phyloP scores from a whole-genome alignment of 2,113 vertebrate species.

The Spilogale gracilis region DNA sequence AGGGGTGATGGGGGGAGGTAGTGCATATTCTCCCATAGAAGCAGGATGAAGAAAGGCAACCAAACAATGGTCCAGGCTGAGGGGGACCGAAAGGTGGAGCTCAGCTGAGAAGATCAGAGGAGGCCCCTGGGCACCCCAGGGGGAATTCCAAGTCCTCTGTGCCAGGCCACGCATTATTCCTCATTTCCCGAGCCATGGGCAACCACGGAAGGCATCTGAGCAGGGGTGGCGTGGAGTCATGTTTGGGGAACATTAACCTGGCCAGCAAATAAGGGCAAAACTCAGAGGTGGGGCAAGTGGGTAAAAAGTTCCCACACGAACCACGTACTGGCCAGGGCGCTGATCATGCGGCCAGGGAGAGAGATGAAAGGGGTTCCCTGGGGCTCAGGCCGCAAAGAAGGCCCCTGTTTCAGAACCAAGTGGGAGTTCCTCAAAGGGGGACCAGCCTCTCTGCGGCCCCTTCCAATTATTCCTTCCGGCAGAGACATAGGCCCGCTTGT shows the following conservation, averaged over 20 bases:
- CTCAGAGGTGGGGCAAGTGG: neutral
- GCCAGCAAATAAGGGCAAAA: conserved; percentile 12
- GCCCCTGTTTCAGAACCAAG: conserved; percentile 57
- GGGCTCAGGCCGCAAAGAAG: conserved; percentile 57
- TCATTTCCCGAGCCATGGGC: neutral
- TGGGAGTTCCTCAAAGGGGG: conserved; percentile 65
- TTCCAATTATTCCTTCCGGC: conserved; percentile 75
- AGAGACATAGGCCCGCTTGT: conserved; percentile 73
- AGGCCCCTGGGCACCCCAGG: neutral
- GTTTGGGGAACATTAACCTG: neutral
- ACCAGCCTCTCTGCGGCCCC: conserved; percentile 45
- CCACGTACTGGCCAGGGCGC: neutral
- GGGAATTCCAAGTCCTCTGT: neutral
- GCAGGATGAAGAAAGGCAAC: neutral
- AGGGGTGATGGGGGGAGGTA: too few species aligned
- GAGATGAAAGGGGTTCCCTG: conserved; percentile 51
- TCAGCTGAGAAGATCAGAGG: neutral
- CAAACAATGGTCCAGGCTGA: neutral
- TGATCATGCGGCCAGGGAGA: neutral
- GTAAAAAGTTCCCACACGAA: conserved; percentile 12
- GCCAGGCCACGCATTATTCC: neutral
- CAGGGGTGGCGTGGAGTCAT: neutral
- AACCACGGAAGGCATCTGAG: neutral
- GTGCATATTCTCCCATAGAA: neutral
- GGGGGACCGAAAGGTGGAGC: neutral